Evolutionary conservation across 2,113 vertebrate species (phyloP).

Genomic region (Lota lota): DNA sequence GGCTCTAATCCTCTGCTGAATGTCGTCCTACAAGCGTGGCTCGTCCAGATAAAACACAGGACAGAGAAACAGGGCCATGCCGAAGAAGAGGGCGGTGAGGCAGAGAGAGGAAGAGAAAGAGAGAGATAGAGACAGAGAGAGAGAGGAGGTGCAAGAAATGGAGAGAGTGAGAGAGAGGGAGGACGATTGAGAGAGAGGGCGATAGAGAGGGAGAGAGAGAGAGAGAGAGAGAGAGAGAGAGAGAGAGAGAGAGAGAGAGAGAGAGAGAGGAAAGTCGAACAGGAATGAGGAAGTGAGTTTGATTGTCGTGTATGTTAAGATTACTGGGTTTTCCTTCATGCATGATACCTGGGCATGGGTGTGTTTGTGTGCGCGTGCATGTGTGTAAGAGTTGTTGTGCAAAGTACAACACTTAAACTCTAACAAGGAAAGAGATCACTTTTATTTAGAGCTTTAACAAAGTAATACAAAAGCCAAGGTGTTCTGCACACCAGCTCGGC

Average conservation of each 20-base stretch:
- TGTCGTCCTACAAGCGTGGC: slow-evolving; percentile 78
- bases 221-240: too few species aligned
- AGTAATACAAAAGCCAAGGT: too few species aligned
- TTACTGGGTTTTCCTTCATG: too few species aligned
- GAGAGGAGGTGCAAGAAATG: neutral
- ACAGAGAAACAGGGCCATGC: slow-evolving; percentile 26
- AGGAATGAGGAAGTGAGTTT: neutral
- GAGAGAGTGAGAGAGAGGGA: neutral
- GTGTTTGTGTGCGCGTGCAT: too few species aligned
- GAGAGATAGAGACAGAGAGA: slow-evolving; percentile 19
- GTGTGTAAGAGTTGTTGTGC: too few species aligned
- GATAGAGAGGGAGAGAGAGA: neutral
- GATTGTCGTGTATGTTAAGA: too few species aligned
- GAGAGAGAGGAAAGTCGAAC: neutral
- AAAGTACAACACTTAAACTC: too few species aligned
- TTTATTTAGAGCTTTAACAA: too few species aligned
- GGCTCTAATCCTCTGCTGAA: slow-evolving; percentile 84
- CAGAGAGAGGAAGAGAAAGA: slow-evolving; percentile 20
- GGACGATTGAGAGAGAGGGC: neutral
- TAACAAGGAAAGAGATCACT: too few species aligned
- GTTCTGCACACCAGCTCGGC: too few species aligned
- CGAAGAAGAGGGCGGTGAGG: slow-evolving; percentile 3
- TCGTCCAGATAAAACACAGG: slow-evolving; percentile 79
- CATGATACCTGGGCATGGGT: too few species aligned
- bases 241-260: too few species aligned